Percentiles rank a stretch among this genome's conserved stretches.
phyloP scores from a whole-genome alignment of 2,797 vertebrate genomes.

The Cynodonichthys magdalenae region DNA sequence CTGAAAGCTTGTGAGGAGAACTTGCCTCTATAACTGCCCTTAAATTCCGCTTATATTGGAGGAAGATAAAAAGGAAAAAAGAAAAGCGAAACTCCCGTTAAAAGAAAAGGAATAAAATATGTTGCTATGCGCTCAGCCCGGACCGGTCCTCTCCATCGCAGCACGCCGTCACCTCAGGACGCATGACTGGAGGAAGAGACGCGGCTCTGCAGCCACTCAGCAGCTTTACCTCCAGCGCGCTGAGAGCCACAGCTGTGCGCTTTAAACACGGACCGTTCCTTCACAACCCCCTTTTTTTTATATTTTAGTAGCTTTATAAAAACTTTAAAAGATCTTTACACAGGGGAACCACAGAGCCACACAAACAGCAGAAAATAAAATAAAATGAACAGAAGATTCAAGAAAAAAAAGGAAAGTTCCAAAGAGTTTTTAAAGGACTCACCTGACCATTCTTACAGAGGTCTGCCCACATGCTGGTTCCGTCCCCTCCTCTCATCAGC shows the following conservation, averaged over 20 bases:
- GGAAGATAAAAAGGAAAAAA: not conserved
- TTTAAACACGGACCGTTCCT: slow-evolving; percentile 45
- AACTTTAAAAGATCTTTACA: slow-evolving; percentile 3
- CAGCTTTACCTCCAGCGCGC: slow-evolving; percentile 54
- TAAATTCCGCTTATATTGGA: not conserved
- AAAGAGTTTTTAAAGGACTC: slow-evolving; percentile 64
- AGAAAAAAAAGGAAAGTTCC: slow-evolving; percentile 7
- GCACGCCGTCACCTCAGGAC: slow-evolving; percentile 59
- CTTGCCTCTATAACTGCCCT: not conserved
- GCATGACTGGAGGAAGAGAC: slow-evolving; percentile 43
- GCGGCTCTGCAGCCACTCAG: slow-evolving; percentile 44
- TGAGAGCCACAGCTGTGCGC: slow-evolving; percentile 67
- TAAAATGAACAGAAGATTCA: slow-evolving; percentile 2
- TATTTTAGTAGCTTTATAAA: not conserved
- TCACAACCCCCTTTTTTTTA: slow-evolving; percentile 43
- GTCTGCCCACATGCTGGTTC: slow-evolving; percentile 99
- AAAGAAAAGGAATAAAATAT: not conserved
- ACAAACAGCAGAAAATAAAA: not conserved
- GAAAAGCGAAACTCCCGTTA: not conserved
- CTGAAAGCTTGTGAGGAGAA: too few species aligned
- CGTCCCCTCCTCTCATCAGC: slow-evolving; percentile 97
- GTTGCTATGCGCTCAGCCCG: not conserved
- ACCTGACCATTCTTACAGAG: slow-evolving; percentile 99
- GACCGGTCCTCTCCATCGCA: slow-evolving; percentile 41
- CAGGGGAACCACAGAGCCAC: not conserved